Evolutionary conservation across 2,888 invertebrate genomes (phyloP).

Genomic region (Adelognathus sp.): DNA sequence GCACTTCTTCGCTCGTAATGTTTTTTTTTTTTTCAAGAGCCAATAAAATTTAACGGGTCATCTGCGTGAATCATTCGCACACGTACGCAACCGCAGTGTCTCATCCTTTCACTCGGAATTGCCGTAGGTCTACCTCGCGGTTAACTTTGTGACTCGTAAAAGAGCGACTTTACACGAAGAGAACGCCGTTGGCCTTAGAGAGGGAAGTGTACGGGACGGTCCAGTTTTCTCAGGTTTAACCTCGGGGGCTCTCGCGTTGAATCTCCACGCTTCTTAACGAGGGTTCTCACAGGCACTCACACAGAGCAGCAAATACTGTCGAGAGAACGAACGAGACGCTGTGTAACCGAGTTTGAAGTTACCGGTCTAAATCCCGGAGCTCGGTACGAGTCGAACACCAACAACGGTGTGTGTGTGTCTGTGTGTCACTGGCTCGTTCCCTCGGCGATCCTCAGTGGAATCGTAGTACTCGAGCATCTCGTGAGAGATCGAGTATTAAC

Average conservation of each 20-base stretch:
- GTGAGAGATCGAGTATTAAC: constrained; percentile 10
- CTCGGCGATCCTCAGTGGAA: neutral
- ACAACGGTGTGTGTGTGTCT: neutral
- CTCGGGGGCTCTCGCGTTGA: constrained; percentile 34
- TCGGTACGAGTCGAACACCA: neutral
- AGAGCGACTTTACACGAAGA: constrained; percentile 24
- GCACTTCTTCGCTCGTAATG: no score
- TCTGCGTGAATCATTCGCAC: neutral
- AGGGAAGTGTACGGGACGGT: constrained; percentile 31
- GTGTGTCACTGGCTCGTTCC: neutral
- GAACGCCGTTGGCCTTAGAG: constrained; percentile 10
- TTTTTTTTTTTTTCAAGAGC: no score
- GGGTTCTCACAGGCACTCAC: neutral
- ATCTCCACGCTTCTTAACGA: constrained; percentile 25
- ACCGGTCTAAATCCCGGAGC: neutral
- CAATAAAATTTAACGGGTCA: constrained; percentile 36
- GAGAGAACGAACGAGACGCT: neutral
- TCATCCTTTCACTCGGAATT: constrained; percentile 55
- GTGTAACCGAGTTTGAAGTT: neutral
- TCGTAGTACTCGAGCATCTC: constrained; percentile 15
- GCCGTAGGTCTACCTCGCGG: constrained; percentile 17
- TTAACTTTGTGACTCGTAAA: constrained; percentile 33
- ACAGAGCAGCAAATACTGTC: neutral
- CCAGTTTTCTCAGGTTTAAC: constrained; percentile 47
- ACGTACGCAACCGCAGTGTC: neutral